phyloP scores from a whole-genome alignment of 23 tunicate genomes.

The Phallusia fumigata region DNA sequence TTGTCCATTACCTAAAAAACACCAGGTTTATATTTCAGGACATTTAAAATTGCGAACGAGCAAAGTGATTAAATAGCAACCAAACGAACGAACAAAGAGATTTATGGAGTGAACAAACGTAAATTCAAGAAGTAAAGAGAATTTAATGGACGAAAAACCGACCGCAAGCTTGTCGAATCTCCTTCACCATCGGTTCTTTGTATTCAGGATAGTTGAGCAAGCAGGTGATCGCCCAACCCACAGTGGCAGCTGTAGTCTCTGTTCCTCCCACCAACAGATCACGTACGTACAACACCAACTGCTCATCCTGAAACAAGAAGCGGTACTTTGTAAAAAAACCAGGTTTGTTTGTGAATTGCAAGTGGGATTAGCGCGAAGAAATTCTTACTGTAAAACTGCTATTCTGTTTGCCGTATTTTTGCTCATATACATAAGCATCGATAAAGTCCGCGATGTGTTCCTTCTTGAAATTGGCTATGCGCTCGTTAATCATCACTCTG shows the following conservation, averaged over 20 bases:
- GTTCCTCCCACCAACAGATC: background rate
- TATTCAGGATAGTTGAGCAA: background rate
- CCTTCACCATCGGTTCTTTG: background rate
- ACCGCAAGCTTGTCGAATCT: background rate
- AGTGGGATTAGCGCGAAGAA: too few relatives aligned
- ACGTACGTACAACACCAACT: too few relatives aligned
- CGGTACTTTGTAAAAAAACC: background rate
- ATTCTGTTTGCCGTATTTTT: background rate
- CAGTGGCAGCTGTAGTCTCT: background rate
- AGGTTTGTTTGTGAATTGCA: too few relatives aligned
- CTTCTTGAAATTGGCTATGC: background rate
- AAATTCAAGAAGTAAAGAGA: too few relatives aligned
- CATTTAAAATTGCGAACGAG: too few relatives aligned
- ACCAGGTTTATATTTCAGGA: background rate
- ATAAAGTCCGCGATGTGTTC: background rate
- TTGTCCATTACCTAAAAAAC: too few relatives aligned
- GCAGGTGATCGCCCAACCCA: too few relatives aligned
- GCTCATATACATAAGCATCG: background rate
- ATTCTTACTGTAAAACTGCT: background rate
- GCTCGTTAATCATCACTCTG: background rate
- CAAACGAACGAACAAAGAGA: too few relatives aligned
- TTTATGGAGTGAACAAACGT: too few relatives aligned
- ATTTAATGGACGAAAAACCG: too few relatives aligned
- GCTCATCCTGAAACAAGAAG: too few relatives aligned
- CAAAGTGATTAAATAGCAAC: too few relatives aligned